Evolutionary conservation across 2,113 vertebrate species (phyloP), one percentile per base, ranked within the genome.

Genomic region (Numida meleagris): DNA sequence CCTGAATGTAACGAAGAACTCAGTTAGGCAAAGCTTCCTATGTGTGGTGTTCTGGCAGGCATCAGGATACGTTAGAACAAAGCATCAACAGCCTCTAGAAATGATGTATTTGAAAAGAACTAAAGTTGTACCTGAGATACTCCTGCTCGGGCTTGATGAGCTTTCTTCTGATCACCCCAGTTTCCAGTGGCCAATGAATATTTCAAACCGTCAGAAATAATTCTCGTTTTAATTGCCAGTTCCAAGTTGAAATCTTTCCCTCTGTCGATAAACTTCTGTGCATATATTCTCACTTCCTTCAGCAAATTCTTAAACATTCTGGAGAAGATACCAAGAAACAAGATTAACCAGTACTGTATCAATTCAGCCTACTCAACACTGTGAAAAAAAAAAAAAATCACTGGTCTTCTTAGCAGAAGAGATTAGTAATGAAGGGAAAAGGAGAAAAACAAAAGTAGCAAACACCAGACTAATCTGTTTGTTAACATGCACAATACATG

Each of bases 291-390:
- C 80, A 99, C 99, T 97, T 99, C 99, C 97, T 99, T 99, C 94
- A 99, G 97, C 94, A 99, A 98, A 96, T 99, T 99, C 97, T 99
- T 99, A 95, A 99, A 99, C 99, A 99, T 99, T 40, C 99, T 99
- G 97, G 67, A 67, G 65, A 94, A 90, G 45, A 63, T 25, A 40
- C 12, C 42, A 3, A 88, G 18, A 86, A 92, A 73, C 10, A 36
- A 1, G 23, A 84, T 65, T 66, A 65, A 84, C 50, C 9, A 77
- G 12, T 19, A 58, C 50, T 46, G 13, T 8, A 68, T 33, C 42
- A 80, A 45, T 62, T 77, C 72, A 71, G 33, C 8, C 31, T 80
- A 7, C 12, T 27, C 2, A 1, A 29, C 14, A 14, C 13, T 70
- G 34, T 21, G 46, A 31, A 24, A 27, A 51, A 77, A 70, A 72